These are phyloP conservation scores for Xanthorhoe spadicearia DNA, from an alignment of 2,888 invertebrate species.

Conservation along the genomic window DNA sequence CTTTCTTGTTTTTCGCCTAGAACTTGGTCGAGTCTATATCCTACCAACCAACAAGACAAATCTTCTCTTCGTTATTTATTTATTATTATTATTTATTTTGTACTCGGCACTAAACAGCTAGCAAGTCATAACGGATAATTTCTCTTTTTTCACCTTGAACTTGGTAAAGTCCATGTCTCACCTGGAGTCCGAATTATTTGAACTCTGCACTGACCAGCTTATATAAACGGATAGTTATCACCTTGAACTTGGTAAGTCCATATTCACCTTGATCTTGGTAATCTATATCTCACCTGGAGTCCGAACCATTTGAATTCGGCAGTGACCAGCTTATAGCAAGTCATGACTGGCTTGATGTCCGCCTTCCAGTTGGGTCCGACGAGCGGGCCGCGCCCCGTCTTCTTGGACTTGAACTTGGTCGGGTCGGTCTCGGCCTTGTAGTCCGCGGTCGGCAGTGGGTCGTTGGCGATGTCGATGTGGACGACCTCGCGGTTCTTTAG, in stretches of 20 bases:
- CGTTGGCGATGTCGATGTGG: conserved; percentile 98
- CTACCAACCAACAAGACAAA: too few relatives aligned
- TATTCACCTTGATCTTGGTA: conserved; percentile 53
- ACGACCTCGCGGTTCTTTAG: conserved; percentile 95
- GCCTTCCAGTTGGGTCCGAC: conserved; percentile 91
- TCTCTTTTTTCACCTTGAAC: neutral
- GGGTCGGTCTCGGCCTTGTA: conserved; percentile 90
- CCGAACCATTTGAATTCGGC: conserved; percentile 99
- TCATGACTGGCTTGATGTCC: conserved; percentile 95
- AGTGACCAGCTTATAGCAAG: conserved; percentile 98
- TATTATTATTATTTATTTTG: too few relatives aligned
- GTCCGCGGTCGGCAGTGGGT: conserved; percentile 91
- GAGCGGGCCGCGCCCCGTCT: conserved; percentile 97
- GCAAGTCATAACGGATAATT: conserved; percentile 98
- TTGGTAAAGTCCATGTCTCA: conserved; percentile 46
- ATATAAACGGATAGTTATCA: conserved; percentile 93
- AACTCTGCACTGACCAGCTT: conserved; percentile 98
- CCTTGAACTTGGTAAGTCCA: neutral
- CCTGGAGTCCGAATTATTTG: conserved; percentile 98
- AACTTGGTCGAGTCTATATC: conserved; percentile 22
- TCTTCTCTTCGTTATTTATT: too few relatives aligned
- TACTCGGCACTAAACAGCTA: conserved; percentile 98
- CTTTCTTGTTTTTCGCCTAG: too few relatives aligned
- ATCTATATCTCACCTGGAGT: conserved; percentile 85
- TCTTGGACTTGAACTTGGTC: conserved; percentile 93